A percentile compares a stretch with the other conserved stretches of the same genome.
Evolutionary conservation across 2,797 vertebrate genomes (phyloP).

Genomic region (Neosalanx taihuensis): DNA sequence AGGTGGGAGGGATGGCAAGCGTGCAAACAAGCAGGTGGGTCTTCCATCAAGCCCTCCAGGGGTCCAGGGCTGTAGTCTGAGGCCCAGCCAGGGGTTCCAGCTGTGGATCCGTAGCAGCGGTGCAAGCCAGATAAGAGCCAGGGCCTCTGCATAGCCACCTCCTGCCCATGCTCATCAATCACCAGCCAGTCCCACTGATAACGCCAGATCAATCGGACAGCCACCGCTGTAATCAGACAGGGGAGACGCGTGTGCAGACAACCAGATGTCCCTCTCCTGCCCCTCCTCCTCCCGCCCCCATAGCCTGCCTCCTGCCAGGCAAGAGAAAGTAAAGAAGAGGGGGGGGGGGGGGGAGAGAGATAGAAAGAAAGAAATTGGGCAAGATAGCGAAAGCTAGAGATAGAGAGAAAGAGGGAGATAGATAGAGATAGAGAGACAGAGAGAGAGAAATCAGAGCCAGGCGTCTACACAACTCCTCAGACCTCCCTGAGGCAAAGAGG

Average conservation of each 20-base stretch:
- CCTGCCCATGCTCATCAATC: slow-evolving; percentile 26
- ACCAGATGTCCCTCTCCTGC: background rate
- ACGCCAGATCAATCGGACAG: slow-evolving; percentile 26
- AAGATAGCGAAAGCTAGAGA: too few species aligned
- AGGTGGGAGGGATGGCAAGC: background rate
- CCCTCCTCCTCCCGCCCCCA: background rate
- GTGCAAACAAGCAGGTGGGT: background rate
- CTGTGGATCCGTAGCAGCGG: slow-evolving; percentile 3
- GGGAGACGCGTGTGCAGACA: background rate
- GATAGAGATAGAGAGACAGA: too few species aligned
- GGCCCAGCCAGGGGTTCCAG: slow-evolving; percentile 1
- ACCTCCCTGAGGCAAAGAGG: too few species aligned
- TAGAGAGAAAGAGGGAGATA: too few species aligned
- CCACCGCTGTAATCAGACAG: slow-evolving; percentile 4
- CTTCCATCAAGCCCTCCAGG: slow-evolving; percentile 12
- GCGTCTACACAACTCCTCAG: too few species aligned
- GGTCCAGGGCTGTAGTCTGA: background rate
- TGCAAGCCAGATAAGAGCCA: slow-evolving; percentile 17
- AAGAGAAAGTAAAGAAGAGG: background rate
- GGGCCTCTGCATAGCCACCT: slow-evolving; percentile 12
- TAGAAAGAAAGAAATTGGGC: too few species aligned
- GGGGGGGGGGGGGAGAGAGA: background rate
- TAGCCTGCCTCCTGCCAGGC: background rate
- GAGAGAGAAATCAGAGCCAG: too few species aligned
- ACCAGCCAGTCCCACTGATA: slow-evolving; percentile 17